Evolutionary conservation across 1,140 invertebrate genomes (phyloP).

Genomic region (Physella acuta): DNA sequence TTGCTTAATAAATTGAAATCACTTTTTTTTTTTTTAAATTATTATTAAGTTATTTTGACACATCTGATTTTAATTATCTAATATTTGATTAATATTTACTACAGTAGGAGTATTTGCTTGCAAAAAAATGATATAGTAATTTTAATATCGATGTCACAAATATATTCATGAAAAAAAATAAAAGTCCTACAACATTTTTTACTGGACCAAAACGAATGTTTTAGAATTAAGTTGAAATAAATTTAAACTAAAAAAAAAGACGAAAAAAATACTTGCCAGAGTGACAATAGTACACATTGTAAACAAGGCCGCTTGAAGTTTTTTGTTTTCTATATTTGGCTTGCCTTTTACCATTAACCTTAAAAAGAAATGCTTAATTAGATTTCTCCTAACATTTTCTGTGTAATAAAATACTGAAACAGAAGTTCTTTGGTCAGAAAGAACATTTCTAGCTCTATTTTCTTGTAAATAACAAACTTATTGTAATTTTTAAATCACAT

Average conservation of each 20-base stretch:
- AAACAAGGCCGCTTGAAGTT: neutral
- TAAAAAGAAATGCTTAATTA: neutral
- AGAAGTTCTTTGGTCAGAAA: neutral
- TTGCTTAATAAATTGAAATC: too few relatives aligned
- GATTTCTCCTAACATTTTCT: neutral
- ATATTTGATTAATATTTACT: too few relatives aligned
- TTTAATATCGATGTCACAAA: neutral
- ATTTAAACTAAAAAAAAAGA: neutral
- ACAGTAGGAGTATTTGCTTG: neutral
- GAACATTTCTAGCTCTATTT: too few relatives aligned
- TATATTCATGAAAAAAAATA: neutral
- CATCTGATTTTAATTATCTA: too few relatives aligned
- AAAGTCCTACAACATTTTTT: neutral
- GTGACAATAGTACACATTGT: neutral
- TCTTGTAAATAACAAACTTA: too few relatives aligned
- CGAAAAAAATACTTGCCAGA: neutral
- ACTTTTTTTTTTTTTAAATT: too few relatives aligned
- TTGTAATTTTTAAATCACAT: too few relatives aligned
- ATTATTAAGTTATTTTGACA: too few relatives aligned
- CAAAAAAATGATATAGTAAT: neutral
- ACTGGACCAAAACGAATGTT: neutral
- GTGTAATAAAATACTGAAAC: neutral
- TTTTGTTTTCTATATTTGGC: neutral
- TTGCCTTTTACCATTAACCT: constrained; percentile 6
- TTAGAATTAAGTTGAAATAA: neutral